Conservation (phyloP, 2,113 vertebrate genomes). For the Gymnocephalus cernua region DNA sequence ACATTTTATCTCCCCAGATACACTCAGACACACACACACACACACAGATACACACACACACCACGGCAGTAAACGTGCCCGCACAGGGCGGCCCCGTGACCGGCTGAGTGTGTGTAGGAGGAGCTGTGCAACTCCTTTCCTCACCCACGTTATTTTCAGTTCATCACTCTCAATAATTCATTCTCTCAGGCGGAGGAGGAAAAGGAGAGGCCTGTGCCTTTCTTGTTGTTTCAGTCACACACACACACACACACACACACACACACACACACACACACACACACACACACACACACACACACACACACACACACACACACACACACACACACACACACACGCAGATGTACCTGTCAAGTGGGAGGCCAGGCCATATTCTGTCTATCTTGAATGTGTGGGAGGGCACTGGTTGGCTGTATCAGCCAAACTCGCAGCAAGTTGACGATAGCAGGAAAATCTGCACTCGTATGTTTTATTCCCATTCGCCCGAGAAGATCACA, state of each 20-base stretch:
- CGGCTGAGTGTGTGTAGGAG: slow-evolving; percentile 53
- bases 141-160: slow-evolving; percentile 81
- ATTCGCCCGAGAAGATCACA: background rate
- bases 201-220: slow-evolving; percentile 55
- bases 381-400: slow-evolving; percentile 39
- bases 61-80: slow-evolving; percentile 52
- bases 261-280: background rate
- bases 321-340: slow-evolving; percentile 22
- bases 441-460: slow-evolving; percentile 20
- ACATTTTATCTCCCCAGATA: slow-evolving; percentile 14
- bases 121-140: slow-evolving; percentile 50
- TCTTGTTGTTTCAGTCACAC: slow-evolving; percentile 37
- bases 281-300: slow-evolving; percentile 11
- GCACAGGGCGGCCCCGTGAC: slow-evolving; percentile 55
- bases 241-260: slow-evolving; percentile 10
- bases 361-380: slow-evolving; percentile 40
- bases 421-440: slow-evolving; percentile 20
- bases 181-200: slow-evolving; percentile 64
- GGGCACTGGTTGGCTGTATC: slow-evolving; percentile 28
- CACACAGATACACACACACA: background rate
- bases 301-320: slow-evolving; percentile 15
- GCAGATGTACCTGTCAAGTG: slow-evolving; percentile 56
- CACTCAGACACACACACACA: background rate
- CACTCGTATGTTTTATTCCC: slow-evolving; percentile 15
- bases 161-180: slow-evolving; percentile 83